Evolutionary conservation across 2,113 vertebrate species (phyloP), one percentile per base, ranked within the genome.

Genomic region (Salminus brasiliensis): DNA sequence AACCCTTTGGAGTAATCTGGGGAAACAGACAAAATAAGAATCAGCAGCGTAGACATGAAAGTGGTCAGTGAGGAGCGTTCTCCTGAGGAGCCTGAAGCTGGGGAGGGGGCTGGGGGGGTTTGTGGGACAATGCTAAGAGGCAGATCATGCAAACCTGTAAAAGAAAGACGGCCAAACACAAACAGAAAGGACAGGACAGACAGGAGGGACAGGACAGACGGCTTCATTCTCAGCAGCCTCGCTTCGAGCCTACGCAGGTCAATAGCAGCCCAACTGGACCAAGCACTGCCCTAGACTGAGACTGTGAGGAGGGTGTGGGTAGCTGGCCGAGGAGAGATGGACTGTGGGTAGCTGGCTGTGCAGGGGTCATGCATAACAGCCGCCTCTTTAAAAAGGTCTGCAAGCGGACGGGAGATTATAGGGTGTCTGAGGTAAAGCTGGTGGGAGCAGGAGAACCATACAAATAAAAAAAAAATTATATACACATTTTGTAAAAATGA

Each of bases 1-100:
- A 98, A 99, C 10, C 98, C 98, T 88, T 94, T 95, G 0, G 96
- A 94, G 41, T 98, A 98, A 92, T 98, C 98, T 99, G 92, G 39
- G 92, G 49, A 8, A 79, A 53, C 55, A 21, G 11, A 30, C 25
- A 76, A n/a, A 78, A 0, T 34, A 8, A 4, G 4, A 36, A 2
- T 11, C 3, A 21, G 11, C 52, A 5, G 18, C 1, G 1, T 21
- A 13, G 10, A 55, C 6, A 23, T 0, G 29, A 34, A 9, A n/a
- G 15, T 2, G 21, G n/a, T 21, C 2, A n/a, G 18, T 21, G n/a
- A 8, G 4, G 18, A 23, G 25, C 21, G 32, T 39, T 39, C 62
- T 13, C 13, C 62, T 11, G 32, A 2, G 18, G 21, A 39, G 1
- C 13, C 1, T 15, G 39, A 65, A 69, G 63, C 15, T 65, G 57